These are phyloP conservation scores for Neogale vison DNA, from an alignment of 2,113 vertebrate genomes.

Conservation along the genomic window DNA sequence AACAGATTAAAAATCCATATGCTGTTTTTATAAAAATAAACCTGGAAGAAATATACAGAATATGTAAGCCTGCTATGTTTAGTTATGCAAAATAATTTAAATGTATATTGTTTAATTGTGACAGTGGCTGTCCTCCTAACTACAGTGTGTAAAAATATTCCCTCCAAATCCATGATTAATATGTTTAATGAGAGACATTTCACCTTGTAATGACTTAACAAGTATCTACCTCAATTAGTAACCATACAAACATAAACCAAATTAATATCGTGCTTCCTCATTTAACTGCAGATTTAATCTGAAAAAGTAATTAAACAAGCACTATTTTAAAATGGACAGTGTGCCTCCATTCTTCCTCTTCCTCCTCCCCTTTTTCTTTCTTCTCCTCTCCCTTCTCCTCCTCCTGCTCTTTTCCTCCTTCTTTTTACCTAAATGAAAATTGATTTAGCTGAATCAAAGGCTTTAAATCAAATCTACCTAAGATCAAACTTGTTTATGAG, in stretches of 20 bases:
- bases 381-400: not conserved
- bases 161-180: not conserved
- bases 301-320: not conserved
- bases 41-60: not conserved
- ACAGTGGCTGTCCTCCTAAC: not conserved
- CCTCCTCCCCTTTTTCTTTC: too few species aligned
- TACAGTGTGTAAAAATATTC: not conserved
- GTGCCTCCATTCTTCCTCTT: not conserved
- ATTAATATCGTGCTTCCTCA: constrained; percentile 15
- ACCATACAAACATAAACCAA: not conserved
- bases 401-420: not conserved
- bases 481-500: not conserved
- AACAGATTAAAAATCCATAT: constrained; percentile 39
- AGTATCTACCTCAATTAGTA: not conserved
- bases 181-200: constrained; percentile 43
- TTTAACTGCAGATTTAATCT: constrained; percentile 7
- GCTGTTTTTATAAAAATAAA: constrained; percentile 53
- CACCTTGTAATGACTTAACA: constrained; percentile 20
- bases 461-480: not conserved
- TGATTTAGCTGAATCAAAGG: not conserved
- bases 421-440: not conserved
- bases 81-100: not conserved
- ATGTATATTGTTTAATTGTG: not conserved
- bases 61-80: not conserved
- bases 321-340: not conserved